Evolutionary conservation across 2,888 invertebrate genomes (phyloP).

Genomic region (Digitonthophagus gazella): DNA sequence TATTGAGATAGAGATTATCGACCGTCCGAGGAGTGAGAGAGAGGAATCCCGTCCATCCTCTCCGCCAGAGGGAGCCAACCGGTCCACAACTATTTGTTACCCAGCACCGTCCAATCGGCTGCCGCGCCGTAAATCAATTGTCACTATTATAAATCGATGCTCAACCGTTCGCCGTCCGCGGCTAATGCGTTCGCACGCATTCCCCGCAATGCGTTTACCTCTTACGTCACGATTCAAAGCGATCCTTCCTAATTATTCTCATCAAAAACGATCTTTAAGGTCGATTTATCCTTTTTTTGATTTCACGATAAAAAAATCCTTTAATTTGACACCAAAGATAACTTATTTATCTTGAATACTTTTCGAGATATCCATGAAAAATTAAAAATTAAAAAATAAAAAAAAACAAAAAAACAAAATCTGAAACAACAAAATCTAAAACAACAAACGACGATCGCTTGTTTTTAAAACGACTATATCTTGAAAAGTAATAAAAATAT

Average conservation of each 20-base stretch:
- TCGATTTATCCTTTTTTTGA: too few species aligned
- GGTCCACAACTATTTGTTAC: conserved; percentile 40
- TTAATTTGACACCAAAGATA: too few species aligned
- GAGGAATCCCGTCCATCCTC: too few species aligned
- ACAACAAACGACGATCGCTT: too few species aligned
- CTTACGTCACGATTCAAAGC: conserved; percentile 19
- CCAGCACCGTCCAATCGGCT: conserved; percentile 45
- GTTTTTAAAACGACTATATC: too few species aligned
- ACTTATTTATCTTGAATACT: too few species aligned
- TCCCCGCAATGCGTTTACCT: conserved; percentile 51
- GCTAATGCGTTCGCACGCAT: conserved; percentile 51
- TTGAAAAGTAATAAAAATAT: too few species aligned
- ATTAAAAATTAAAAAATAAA: too few species aligned
- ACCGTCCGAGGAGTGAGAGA: not conserved
- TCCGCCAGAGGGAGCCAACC: not conserved
- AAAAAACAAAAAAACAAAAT: too few species aligned
- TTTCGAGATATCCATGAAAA: too few species aligned
- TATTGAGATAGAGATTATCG: not conserved
- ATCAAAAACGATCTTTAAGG: not conserved
- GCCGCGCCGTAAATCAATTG: conserved; percentile 51
- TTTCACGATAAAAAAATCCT: too few species aligned
- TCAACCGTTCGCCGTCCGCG: conserved; percentile 50
- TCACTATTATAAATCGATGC: conserved; percentile 53
- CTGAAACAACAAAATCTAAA: too few species aligned
- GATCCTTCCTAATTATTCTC: not conserved